Evolutionary conservation across 1,140 invertebrate genomes (phyloP), one percentile per base, ranked within the genome.

Genomic region (Bombus huntii): DNA sequence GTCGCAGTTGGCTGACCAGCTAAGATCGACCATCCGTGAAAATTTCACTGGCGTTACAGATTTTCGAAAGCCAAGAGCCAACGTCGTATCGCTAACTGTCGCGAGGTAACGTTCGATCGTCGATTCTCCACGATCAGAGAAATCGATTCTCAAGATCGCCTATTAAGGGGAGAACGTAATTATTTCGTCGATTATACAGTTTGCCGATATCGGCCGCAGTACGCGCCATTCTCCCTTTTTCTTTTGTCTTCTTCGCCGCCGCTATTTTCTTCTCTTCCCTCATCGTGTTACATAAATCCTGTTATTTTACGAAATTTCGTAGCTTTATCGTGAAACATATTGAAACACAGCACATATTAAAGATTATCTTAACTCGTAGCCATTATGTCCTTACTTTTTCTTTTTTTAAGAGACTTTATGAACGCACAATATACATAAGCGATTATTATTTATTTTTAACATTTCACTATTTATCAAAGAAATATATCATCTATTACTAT

Each of bases 21-120:
- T 37, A 18, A 22, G 59, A 44, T 37, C 87, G 83, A 62, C 81
- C 89, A 90, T 90, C 83, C 89, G 66, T 91, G 83, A 88, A 90
- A 88, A 90, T 91, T 91, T 91, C 89, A 90, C 89, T 79, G 59
- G 28, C 65, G 84, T 89, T 89, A 42, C 84, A 82, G 88, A 87
- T 89, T 89, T 89, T 89, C 86, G 87, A 87, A 88, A 88, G 75
- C 75, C 82, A 53, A 72, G 76, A 79, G n/a, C 2, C 66, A 62
- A 62, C n/a, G 34, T 4, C 25, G 66, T 72, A 77, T 66, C 42
- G 59, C 57, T 81, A 57, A 9, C 77, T 79, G 82, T 72, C 74
- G 74, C 73, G 74, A 76, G 71, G 70, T 3, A 81, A 66, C 76
- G 66, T 81, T 80, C 74, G 68, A 89, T 89, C 86, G 68, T n/a